Evolutionary conservation across 2,888 invertebrate genomes (phyloP).

Genomic region (Caenorhabditis wallacei): DNA sequence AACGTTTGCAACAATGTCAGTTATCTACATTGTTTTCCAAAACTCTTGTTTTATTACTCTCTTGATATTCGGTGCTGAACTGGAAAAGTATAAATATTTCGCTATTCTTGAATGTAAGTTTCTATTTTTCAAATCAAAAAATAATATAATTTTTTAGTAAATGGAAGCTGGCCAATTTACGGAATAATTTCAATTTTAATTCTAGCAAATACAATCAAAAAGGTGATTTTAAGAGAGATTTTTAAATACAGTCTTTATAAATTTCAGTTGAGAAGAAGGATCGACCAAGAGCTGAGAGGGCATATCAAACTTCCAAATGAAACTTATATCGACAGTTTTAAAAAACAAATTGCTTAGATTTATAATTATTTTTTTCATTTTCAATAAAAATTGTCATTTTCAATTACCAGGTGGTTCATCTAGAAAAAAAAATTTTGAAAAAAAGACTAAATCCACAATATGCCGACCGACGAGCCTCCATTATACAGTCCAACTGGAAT

Average conservation of each 20-base stretch:
- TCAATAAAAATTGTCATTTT: too few relatives aligned
- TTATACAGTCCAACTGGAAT: too few relatives aligned
- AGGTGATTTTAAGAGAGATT: neutral
- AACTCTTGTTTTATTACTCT: constrained; percentile 44
- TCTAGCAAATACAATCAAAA: neutral
- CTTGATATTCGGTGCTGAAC: constrained; percentile 12
- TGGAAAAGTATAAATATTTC: constrained; percentile 28
- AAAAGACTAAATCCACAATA: too few relatives aligned
- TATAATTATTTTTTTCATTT: neutral
- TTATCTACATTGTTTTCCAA: constrained; percentile 46
- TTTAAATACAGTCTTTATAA: neutral
- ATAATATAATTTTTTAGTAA: constrained; percentile 36
- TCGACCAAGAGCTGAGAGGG: neutral
- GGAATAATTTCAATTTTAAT: constrained; percentile 31
- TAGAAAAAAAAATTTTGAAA: too few relatives aligned
- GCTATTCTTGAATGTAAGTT: constrained; percentile 48
- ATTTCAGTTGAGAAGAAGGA: constrained; percentile 9
- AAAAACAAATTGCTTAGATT: constrained; percentile 35
- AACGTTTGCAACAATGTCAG: constrained; percentile 46
- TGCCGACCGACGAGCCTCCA: too few relatives aligned
- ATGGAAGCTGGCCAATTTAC: constrained; percentile 42
- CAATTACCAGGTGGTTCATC: too few relatives aligned
- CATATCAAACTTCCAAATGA: constrained; percentile 28
- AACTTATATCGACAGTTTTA: constrained; percentile 31
- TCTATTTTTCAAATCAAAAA: neutral